These are phyloP conservation scores for human DNA, from an alignment of 2,113 vertebrate species.

Conservation along the genomic window GRCh38 chr2:212723501-212724000, in stretches of 20 bases:
- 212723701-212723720: slow-evolving; percentile 26
- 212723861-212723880: neutral
- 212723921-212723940: neutral
- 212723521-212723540: slow-evolving; percentile 65
- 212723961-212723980: neutral
- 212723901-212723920: neutral
- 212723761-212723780: slow-evolving; percentile 18
- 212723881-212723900: neutral
- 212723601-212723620: slow-evolving; percentile 69
- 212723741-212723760: slow-evolving; percentile 1
- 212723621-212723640: slow-evolving; percentile 39
- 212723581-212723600: slow-evolving; percentile 69
- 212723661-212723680: slow-evolving; percentile 28
- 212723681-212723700: slow-evolving; percentile 5
- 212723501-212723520: slow-evolving; percentile 69
- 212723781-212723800: neutral
- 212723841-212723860: neutral
- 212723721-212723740: neutral
- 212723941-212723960: neutral
- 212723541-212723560: slow-evolving; percentile 65
- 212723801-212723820: neutral
- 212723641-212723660: slow-evolving; percentile 39
- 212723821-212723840: neutral
- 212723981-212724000: neutral
- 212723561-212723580: slow-evolving; percentile 57